Evolutionary conservation across 2,113 vertebrate genomes (phyloP), one percentile per base, ranked within the genome.

Genomic region (Edolisoma coerulescens): DNA sequence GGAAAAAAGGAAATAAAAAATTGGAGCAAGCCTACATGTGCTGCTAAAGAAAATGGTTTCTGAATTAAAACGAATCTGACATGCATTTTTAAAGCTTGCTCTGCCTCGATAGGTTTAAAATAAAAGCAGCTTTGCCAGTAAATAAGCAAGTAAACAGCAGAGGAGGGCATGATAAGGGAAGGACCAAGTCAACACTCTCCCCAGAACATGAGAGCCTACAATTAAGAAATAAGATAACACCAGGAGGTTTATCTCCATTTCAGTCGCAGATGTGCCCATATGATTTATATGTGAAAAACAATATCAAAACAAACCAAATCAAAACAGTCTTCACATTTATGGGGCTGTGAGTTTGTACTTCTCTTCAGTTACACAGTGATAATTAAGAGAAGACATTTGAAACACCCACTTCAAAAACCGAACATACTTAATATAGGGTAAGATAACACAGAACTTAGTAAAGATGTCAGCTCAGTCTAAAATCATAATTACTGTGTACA

Each of bases 331-430:
- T 57, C 90, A 94, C 92, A 91, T 96, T 95, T 90, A 95, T 28
- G 63, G 94, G 89, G 57, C 61, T 95, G 95, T 41, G 75, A 95
- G 67, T 95, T 94, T 93, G 39, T 84, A 85, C 92, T 95, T 92
- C 92, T 94, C 90, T 93, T 95, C 90, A 76, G 86, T 95, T 95
- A 94, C 93, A 97, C 75, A 93, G 90, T 97, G 96, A 97, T 97
- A 98, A 98, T 97, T 98, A 98, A 95, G 78, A 96, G 78, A 28
- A 96, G 96, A 98, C 96, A 97, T 98, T 73, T 97, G 95, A 98
- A 97, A 98, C 77, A 97, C 91, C 96, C 93, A 97, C 86, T 98
- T 98, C 94, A 97, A 97, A 97, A 97, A 87, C 69, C 0, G 45
- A 96, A 97, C 74, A 90, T 84, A 89, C 80, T 97, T 98, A 98